These are phyloP conservation scores for Drosophila navojoa DNA, from an alignment of 1,140 invertebrate genomes.

Conservation along the genomic window DNA sequence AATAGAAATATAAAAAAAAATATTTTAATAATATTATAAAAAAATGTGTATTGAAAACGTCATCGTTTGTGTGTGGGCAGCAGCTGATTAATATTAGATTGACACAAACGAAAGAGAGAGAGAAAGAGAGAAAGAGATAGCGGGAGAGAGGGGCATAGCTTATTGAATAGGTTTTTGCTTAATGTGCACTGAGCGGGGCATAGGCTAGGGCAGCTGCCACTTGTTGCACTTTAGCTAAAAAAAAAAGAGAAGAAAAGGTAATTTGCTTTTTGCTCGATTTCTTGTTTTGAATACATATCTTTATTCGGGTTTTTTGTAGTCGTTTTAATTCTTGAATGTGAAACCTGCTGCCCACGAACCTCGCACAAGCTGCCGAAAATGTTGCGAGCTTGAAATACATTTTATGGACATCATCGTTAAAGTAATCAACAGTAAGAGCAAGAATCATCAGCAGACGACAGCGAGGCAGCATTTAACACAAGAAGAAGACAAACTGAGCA, in stretches of 20 bases:
- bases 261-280: neutral
- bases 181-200: too few relatives aligned
- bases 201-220: neutral
- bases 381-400: slow-evolving; percentile 59
- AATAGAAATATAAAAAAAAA: slow-evolving; percentile 40
- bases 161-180: neutral
- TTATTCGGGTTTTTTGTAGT: neutral
- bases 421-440: slow-evolving; percentile 76
- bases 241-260: neutral
- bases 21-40: slow-evolving; percentile 49
- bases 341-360: slow-evolving; percentile 60
- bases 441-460: slow-evolving; percentile 64
- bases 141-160: neutral
- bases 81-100: slow-evolving; percentile 66
- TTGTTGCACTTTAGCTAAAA: neutral
- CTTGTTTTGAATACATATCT: neutral
- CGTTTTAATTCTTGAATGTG: slow-evolving; percentile 5
- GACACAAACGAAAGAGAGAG: slow-evolving; percentile 9
- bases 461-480: slow-evolving; percentile 52
- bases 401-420: slow-evolving; percentile 79
- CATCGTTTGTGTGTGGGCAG: slow-evolving; percentile 44
- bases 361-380: slow-evolving; percentile 34
- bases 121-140: neutral
- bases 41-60: slow-evolving; percentile 54
- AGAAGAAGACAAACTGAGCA: slow-evolving; percentile 8